phyloP scores from a whole-genome alignment of 2,888 invertebrate species.

The Philereme vetulata region DNA sequence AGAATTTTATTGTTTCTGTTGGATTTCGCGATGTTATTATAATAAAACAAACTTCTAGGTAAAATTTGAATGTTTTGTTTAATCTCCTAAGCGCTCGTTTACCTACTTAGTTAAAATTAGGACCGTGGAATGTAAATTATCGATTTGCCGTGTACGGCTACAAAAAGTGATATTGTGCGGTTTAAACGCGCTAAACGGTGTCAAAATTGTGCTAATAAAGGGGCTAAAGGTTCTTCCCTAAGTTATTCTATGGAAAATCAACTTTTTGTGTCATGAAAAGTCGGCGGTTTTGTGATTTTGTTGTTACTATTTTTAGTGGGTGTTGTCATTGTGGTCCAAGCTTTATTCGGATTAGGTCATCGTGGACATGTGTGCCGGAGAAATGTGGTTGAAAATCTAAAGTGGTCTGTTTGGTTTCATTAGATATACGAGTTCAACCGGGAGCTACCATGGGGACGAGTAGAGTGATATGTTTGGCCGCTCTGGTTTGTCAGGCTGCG shows the following conservation, averaged over 20 bases:
- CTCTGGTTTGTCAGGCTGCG: slow-evolving; percentile 65
- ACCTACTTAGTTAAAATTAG: slow-evolving; percentile 11
- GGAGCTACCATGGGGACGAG: slow-evolving; percentile 70
- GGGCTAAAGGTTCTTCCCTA: slow-evolving; percentile 44
- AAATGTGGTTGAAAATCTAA: slow-evolving; percentile 67
- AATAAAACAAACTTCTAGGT: slow-evolving; percentile 70
- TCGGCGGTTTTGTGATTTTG: slow-evolving; percentile 60
- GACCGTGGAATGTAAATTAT: slow-evolving; percentile 61
- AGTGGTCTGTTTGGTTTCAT: slow-evolving; percentile 71
- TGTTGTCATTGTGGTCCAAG: slow-evolving; percentile 80
- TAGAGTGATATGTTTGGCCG: slow-evolving; percentile 68
- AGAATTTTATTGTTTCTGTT: slow-evolving; percentile 72
- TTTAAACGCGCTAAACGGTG: slow-evolving; percentile 55
- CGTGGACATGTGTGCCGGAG: slow-evolving; percentile 79
- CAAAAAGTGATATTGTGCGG: slow-evolving; percentile 64
- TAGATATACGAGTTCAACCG: slow-evolving; percentile 74
- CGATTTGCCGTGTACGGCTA: slow-evolving; percentile 67
- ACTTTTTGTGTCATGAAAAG: slow-evolving; percentile 60
- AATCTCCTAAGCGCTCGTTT: not conserved
- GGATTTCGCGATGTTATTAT: slow-evolving; percentile 74
- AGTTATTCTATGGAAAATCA: slow-evolving; percentile 41
- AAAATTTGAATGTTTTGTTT: slow-evolving; percentile 46
- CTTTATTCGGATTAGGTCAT: slow-evolving; percentile 81
- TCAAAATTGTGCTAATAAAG: slow-evolving; percentile 51
- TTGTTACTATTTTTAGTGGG: slow-evolving; percentile 85